A percentile compares a stretch with the other conserved stretches of the same genome.
These are phyloP conservation scores for Polydrusus cervinus DNA, from an alignment of 2,888 invertebrate genomes.

Conservation along the genomic window DNA sequence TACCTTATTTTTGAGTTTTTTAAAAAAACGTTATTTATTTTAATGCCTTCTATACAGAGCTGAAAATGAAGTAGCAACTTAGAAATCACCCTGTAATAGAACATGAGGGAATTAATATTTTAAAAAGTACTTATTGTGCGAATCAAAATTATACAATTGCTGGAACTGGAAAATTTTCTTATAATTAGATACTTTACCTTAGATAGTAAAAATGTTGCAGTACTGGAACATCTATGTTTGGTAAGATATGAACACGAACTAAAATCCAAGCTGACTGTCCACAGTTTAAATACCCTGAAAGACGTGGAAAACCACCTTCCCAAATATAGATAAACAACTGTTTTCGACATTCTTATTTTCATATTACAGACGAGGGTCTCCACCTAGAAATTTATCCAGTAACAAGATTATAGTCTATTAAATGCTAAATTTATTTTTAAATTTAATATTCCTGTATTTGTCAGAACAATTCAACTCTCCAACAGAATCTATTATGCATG, in stretches of 20 bases:
- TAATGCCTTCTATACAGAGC: too few relatives aligned
- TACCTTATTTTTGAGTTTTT: too few relatives aligned
- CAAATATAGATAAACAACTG: constrained; percentile 22
- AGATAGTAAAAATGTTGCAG: background rate
- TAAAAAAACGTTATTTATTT: too few relatives aligned
- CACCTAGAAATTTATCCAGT: background rate
- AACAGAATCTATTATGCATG: background rate
- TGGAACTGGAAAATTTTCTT: too few relatives aligned
- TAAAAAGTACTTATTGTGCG: too few relatives aligned
- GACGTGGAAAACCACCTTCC: background rate
- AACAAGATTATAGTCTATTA: constrained; percentile 13
- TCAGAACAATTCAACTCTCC: constrained; percentile 11
- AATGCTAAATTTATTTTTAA: constrained; percentile 15
- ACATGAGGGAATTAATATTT: too few relatives aligned
- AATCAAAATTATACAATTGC: too few relatives aligned
- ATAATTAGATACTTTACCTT: background rate
- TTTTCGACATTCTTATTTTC: constrained; percentile 25
- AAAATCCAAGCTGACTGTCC: background rate
- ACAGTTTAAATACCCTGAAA: constrained; percentile 1
- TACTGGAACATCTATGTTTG: background rate
- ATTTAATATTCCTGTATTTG: constrained; percentile 17
- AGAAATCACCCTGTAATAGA: too few relatives aligned
- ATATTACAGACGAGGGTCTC: constrained; percentile 3
- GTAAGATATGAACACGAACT: background rate
- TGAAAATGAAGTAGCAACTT: too few relatives aligned